Conservation (phyloP, 2,797 vertebrate genomes). For the Pangasius krempfi region DNA sequence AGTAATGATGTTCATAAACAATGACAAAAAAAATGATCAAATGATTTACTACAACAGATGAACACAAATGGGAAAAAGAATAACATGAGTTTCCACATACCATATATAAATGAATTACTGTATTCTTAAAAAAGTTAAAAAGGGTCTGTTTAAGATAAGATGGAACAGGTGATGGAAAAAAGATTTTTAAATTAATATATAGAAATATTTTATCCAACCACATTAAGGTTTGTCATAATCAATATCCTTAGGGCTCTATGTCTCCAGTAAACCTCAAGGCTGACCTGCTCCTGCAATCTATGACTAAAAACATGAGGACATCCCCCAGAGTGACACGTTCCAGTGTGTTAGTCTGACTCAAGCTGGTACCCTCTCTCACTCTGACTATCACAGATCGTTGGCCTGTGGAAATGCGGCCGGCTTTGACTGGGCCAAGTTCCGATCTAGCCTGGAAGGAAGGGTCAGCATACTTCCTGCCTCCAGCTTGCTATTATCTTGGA, state of each 20-base stretch:
- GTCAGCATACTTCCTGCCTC: conserved; percentile 79
- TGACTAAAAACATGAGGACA: conserved; percentile 6
- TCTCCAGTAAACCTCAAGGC: conserved; percentile 61
- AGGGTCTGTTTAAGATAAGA: not conserved
- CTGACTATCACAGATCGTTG: conserved; percentile 76
- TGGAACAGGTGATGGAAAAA: not conserved
- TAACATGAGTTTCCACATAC: not conserved
- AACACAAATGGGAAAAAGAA: not conserved
- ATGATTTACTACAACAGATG: not conserved
- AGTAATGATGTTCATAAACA: not conserved
- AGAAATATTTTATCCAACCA: not conserved
- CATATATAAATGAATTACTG: not conserved
- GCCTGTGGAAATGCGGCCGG: conserved; percentile 77
- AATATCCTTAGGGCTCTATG: conserved; percentile 56
- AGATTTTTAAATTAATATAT: not conserved
- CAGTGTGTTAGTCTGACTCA: conserved; percentile 76
- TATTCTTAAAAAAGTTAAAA: not conserved
- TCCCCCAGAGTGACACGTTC: conserved; percentile 73
- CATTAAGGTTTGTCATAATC: conserved; percentile 16
- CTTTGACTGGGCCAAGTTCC: conserved; percentile 82
- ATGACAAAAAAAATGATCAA: not conserved
- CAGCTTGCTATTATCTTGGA: conserved; percentile 81
- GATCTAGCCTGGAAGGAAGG: conserved; percentile 80
- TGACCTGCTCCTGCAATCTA: not conserved
- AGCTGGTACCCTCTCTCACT: conserved; percentile 78